Conservation (phyloP, 2,888 invertebrate species). For the Tetragnatha montana region DNA sequence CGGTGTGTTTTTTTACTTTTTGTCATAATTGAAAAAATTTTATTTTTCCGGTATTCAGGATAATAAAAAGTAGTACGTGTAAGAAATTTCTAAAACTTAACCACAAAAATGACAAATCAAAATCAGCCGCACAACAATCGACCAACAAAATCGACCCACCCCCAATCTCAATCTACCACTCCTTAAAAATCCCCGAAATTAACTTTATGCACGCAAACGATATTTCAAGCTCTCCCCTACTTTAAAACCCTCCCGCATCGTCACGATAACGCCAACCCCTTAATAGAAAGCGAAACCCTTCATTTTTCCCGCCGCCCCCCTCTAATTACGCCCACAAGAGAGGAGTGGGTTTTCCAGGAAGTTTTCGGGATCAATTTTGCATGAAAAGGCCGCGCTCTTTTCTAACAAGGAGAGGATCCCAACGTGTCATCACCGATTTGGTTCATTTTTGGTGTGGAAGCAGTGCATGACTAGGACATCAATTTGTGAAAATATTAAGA, state of each 20-base stretch:
- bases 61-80: too few species aligned
- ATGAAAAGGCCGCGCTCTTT: not conserved
- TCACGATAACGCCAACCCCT: not conserved
- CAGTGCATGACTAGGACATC: too few species aligned
- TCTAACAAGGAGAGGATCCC: too few species aligned
- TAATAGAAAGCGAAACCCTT: slow-evolving; percentile 6
- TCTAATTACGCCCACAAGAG: slow-evolving; percentile 1
- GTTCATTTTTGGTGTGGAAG: too few species aligned
- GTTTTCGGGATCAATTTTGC: not conserved
- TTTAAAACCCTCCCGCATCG: not conserved
- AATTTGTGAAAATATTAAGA: too few species aligned
- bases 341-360: not conserved
- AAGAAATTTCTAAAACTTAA: too few species aligned
- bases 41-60: too few species aligned
- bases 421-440: too few species aligned
- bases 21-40: too few species aligned
- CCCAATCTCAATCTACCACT: not conserved
- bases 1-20: too few species aligned
- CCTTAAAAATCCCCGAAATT: not conserved
- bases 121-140: too few species aligned
- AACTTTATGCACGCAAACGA: not conserved
- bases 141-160: not conserved
- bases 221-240: not conserved
- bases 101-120: not conserved
- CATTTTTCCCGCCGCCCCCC: not conserved